A percentile compares a stretch with the other conserved stretches of the same genome.
Evolutionary conservation across 2,113 vertebrate species (phyloP).

Genomic region (Pseudolaguvia tuberculata): DNA sequence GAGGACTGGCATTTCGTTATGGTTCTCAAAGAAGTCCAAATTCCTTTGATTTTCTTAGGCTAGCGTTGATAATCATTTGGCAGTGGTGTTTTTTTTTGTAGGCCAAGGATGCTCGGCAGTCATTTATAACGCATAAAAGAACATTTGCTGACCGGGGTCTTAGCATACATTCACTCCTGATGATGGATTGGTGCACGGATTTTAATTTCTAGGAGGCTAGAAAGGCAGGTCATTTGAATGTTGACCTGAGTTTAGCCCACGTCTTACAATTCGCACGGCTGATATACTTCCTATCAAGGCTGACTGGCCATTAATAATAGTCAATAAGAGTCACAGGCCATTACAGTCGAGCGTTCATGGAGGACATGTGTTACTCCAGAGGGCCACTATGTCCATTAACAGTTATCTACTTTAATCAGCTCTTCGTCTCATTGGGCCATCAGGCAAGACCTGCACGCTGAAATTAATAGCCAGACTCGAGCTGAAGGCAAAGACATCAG

Average conservation of each 20-base stretch:
- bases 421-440: conserved; percentile 44
- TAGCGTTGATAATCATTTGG: conserved; percentile 34
- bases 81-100: conserved; percentile 23
- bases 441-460: conserved; percentile 42
- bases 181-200: conserved; percentile 29
- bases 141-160: conserved; percentile 28
- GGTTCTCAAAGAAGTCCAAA: conserved; percentile 43
- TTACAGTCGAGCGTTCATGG: conserved; percentile 46
- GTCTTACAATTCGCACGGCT: conserved; percentile 35
- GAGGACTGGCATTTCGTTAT: conserved; percentile 46
- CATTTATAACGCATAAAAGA: conserved; percentile 31
- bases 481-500: conserved; percentile 47
- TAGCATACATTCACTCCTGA: conserved; percentile 26
- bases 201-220: conserved; percentile 16
- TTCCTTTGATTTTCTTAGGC: conserved; percentile 49
- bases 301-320: conserved; percentile 49
- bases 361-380: conserved; percentile 44
- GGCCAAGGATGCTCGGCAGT: conserved; percentile 22
- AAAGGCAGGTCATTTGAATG: conserved; percentile 28
- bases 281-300: conserved; percentile 45
- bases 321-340: conserved; percentile 48
- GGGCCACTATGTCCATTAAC: conserved; percentile 49
- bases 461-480: conserved; percentile 50
- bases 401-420: conserved; percentile 52
- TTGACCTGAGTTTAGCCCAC: conserved; percentile 21